Evolutionary conservation across 2,888 invertebrate species (phyloP), one percentile per base, ranked within the genome.

Genomic region (Cataglyphis albicans): DNA sequence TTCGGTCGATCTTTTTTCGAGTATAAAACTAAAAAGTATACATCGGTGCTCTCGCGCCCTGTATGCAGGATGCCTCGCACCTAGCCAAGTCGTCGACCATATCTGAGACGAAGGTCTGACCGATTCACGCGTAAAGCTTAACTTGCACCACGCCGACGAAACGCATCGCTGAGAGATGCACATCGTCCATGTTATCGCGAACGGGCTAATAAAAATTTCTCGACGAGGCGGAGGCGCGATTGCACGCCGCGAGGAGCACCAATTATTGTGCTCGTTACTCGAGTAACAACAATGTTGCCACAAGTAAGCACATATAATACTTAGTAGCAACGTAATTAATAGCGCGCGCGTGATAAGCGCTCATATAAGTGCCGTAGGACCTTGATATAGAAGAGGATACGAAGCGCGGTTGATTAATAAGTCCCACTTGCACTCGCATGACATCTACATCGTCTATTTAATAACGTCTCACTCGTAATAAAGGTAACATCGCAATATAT

Each of bases 241-340:
- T 29, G 52, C 18, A 32, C 59, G 57, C 25, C 32, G 38, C 35
- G 32, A 29, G 44, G 35, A 73, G 59, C 73, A 9, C 21, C 78
- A 72, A 80, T 80, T 80, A 80, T 80, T 59, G 78, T 48, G 78
- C 78, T 80, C 78, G 44, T 78, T 80, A 70, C 78, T 57, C 41
- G 41, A 70, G 32, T 57, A 70, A 57, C 74, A 80, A 52, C 32
- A 32, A 52, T 70, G 4, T 55, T 35, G 25, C 18, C 38, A 15
- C 41, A 72, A 35, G 32, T 59, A 70, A 78, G 18, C 32, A 72
- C 32, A 44, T 18, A 21, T n/a, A 59, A 59, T 32, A 32, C 41
- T 72, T 32, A 25, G 0, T 21, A 12, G 44, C 73, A 0, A 41
- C 15, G n/a, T 57, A 67, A 67, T 57, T 57, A 67, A 65, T 29